Evolutionary conservation across 2,113 vertebrate species (phyloP), one percentile per base, ranked within the genome.

Genomic region (Zingel zingel): DNA sequence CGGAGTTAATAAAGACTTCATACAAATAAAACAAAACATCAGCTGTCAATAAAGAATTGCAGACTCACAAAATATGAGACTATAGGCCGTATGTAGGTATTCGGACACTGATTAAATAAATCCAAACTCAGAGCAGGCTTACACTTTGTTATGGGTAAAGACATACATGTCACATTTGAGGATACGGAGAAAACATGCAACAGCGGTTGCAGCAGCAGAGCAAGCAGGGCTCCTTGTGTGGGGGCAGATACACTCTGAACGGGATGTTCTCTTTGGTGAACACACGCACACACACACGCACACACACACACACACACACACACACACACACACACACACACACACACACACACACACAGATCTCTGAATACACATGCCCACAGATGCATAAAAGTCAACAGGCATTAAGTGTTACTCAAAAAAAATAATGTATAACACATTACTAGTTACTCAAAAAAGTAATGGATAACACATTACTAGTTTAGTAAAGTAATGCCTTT

Each of bases 261-360:
- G 87, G 88, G 91, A 93, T 91, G 91, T 89, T 85, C 89, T 87
- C 74, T 91, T 82, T 69, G 63, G 64, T 64, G 30, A 18, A 64
- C 43, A 74, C 21, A 48, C 57, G 47, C 33, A 56, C 23, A 33
- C 45, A 74, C 7, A 63, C 65, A 53, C 33, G 43, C 21, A 75
- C 56, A 67, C 36, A 39, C 7, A 64, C 43, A 74, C 23, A 48
- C 12, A 21, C 69, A 6, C 7, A 66, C 54, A 62, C 54, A 58
- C 13, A 62, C 8, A 66, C 50, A 79, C 23, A 56, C 58, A 67
- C 36, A 39, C 7, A 64, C 43, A 74, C 23, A 48, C 12, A 21
- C 69, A 6, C 7, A 66, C 54, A 62, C 54, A 58, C 13, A 62
- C 8, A 66, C 50, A 79, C 23, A 56, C 58, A n/a, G n/a, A n/a